These are phyloP conservation scores for Ceratotherium simum DNA, from an alignment of 2,113 vertebrate genomes.

Conservation along the genomic window DNA sequence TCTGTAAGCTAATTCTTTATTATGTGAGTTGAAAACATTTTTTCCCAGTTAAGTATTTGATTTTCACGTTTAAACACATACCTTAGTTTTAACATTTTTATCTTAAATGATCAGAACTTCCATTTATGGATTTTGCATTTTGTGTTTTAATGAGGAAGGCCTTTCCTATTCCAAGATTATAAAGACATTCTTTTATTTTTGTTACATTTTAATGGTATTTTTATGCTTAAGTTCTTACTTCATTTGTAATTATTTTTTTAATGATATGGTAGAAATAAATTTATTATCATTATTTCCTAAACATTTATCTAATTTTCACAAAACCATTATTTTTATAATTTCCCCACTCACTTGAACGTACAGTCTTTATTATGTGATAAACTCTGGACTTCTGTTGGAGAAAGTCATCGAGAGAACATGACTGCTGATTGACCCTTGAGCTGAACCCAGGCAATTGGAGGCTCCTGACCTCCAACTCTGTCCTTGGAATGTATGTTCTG, in stretches of 20 bases:
- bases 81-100: neutral
- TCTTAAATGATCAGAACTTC: neutral
- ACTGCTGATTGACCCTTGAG: neutral
- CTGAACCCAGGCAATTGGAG: neutral
- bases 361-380: neutral
- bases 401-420: neutral
- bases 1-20: neutral
- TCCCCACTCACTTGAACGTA: neutral
- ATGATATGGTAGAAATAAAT: neutral
- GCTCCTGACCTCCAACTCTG: neutral
- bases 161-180: neutral
- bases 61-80: neutral
- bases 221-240: neutral
- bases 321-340: neutral
- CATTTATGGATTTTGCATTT: neutral
- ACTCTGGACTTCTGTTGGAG: neutral
- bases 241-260: neutral
- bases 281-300: neutral
- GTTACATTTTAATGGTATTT: neutral
- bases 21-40: neutral
- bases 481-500: neutral
- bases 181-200: neutral
- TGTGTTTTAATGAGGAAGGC: neutral
- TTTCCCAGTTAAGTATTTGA: neutral
- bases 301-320: slow-evolving; percentile 18